These are phyloP conservation scores for Aromia moschata DNA, from an alignment of 2,888 invertebrate species.

Conservation along the genomic window DNA sequence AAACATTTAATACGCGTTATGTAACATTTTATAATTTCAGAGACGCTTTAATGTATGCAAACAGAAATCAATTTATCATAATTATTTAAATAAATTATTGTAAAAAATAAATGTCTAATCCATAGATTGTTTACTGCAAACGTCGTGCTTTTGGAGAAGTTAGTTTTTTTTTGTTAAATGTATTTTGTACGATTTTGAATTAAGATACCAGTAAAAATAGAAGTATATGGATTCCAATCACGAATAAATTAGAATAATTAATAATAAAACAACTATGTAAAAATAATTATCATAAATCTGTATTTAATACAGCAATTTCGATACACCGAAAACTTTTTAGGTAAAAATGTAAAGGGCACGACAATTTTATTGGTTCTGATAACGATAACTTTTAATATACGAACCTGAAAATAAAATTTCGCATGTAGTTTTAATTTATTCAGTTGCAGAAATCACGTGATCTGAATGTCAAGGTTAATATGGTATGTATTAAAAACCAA, in stretches of 20 bases:
- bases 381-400: too few relatives aligned
- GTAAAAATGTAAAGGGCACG: too few relatives aligned
- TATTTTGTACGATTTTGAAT: neutral
- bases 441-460: too few relatives aligned
- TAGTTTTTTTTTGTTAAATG: too few relatives aligned
- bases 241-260: conserved; percentile 4
- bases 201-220: neutral
- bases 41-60: conserved; percentile 1
- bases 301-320: neutral
- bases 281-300: neutral
- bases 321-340: too few relatives aligned
- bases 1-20: neutral
- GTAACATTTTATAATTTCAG: conserved; percentile 1
- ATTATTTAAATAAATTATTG: neutral
- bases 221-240: neutral
- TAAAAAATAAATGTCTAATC: neutral
- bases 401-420: too few relatives aligned
- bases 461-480: too few relatives aligned
- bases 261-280: neutral
- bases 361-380: too few relatives aligned
- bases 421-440: too few relatives aligned
- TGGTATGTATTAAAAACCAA: too few relatives aligned
- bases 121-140: neutral
- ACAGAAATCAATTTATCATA: neutral
- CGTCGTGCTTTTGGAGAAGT: neutral